Conservation (phyloP, 2,888 invertebrate species). For the Agrochola lota region DNA sequence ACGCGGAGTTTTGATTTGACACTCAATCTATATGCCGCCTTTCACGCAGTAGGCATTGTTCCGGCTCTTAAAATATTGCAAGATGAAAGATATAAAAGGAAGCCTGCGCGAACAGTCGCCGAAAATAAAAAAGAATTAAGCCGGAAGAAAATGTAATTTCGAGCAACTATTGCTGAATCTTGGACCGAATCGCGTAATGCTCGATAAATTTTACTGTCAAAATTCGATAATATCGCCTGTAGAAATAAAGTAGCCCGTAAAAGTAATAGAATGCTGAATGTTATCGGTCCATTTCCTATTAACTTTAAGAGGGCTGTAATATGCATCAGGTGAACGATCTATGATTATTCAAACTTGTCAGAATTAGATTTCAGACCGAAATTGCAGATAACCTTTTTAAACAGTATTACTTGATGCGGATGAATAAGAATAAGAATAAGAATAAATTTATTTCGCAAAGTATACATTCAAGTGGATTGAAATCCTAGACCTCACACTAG, state of each 20-base stretch:
- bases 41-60: slow-evolving; percentile 29
- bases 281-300: slow-evolving; percentile 48
- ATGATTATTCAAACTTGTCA: slow-evolving; percentile 17
- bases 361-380: slow-evolving; percentile 30
- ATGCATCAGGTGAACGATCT: slow-evolving; percentile 35
- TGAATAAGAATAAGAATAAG: no score
- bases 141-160: slow-evolving; percentile 60
- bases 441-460: no score
- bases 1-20: slow-evolving; percentile 45
- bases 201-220: slow-evolving; percentile 66
- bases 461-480: no score
- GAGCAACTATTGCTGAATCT: slow-evolving; percentile 59
- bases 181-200: slow-evolving; percentile 52
- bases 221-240: slow-evolving; percentile 62
- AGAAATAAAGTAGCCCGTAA: slow-evolving; percentile 61
- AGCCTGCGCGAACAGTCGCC: slow-evolving; percentile 39
- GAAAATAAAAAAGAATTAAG: slow-evolving; percentile 65
- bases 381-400: slow-evolving; percentile 10
- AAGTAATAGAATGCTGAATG: slow-evolving; percentile 58
- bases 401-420: neutral
- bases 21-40: slow-evolving; percentile 42
- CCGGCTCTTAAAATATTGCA: slow-evolving; percentile 50
- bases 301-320: slow-evolving; percentile 29
- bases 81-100: slow-evolving; percentile 58
- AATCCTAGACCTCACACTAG: no score